Base-by-base conservation (phyloP, 2,888 invertebrate genomes). In the Hololepta plana region DNA sequence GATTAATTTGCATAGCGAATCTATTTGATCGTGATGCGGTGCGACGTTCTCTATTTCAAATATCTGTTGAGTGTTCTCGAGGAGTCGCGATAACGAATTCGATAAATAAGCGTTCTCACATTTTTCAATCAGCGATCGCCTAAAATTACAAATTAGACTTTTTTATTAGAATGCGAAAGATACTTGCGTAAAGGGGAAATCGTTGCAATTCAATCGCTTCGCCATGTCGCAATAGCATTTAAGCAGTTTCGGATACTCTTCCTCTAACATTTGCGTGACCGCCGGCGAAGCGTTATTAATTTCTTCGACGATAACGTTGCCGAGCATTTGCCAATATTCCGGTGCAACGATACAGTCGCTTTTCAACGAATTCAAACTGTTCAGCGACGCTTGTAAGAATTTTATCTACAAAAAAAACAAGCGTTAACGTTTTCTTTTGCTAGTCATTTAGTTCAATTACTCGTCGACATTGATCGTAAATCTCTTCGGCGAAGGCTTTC, bases 41-140 rank as follows among this genome's bases (percentile, higher is more conserved):
- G 72, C 64, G 36, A 66, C 61, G 37, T 63, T 67, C 29, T 72
- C 62, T 26, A 66, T 65, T 49, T 69, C 58, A 50, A 77, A 88
- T 67, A 84, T 80, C 29, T 75, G 68, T 44, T 88, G 74, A 1
- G 87, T 79, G 4, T 84, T 76, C 45, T 87, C 84, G 37, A 87
- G 64, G 12, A 91, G 58, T 34, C 77, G 68, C 1, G 79, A 77
- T 35, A 88, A 62, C 2, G 87, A 87, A 42, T 75, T 73, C 1
- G 81, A 80, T 25, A 88, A 53, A 51, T 85, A 88, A 1, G 82
- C 72, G 43, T 76, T 82, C 57, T 88, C 87, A 62, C 84, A 80
- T 39, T 70, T 67, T 10, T 65, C 64, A 15, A 87, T 57, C 42
- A 57, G 55, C 35, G 44, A 56, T 10, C 65, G 64, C 41, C 62